phyloP scores from a whole-genome alignment of 2,113 vertebrate species.

The Saccopteryx bilineata region DNA sequence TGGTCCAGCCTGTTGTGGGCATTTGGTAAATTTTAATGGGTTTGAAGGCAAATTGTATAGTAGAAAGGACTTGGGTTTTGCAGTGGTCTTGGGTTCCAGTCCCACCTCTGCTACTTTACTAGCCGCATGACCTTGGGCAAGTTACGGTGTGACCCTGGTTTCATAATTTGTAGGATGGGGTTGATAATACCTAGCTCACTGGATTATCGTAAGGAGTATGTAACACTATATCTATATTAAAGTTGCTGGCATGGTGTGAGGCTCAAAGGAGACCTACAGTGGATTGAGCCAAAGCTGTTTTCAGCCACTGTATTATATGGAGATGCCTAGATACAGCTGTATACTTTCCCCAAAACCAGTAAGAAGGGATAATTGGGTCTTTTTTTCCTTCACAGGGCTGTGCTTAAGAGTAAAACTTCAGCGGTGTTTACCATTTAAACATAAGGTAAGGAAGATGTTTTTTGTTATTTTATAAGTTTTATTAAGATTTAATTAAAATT shows the following conservation, averaged over 20 bases:
- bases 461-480: conserved; percentile 2
- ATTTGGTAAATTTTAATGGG: background rate
- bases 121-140: background rate
- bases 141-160: conserved; percentile 14
- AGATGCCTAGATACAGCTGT: background rate
- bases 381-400: conserved; percentile 89
- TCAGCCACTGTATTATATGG: background rate
- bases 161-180: background rate
- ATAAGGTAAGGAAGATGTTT: conserved; percentile 93
- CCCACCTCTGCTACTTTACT: background rate
- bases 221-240: background rate
- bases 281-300: conserved; percentile 8
- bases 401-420: conserved; percentile 98
- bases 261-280: background rate
- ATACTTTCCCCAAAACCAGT: conserved; percentile 4
- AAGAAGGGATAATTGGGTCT: conserved; percentile 4
- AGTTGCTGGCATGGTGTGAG: background rate
- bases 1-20: background rate
- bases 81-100: background rate
- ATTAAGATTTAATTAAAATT: conserved; percentile 29
- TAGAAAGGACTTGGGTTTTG: background rate
- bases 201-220: background rate
- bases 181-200: background rate
- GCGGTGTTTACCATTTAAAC: conserved; percentile 97
- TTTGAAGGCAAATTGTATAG: background rate